Evolutionary conservation across 2,113 vertebrate species (phyloP).

Genomic region (Nymphicus hollandicus): DNA sequence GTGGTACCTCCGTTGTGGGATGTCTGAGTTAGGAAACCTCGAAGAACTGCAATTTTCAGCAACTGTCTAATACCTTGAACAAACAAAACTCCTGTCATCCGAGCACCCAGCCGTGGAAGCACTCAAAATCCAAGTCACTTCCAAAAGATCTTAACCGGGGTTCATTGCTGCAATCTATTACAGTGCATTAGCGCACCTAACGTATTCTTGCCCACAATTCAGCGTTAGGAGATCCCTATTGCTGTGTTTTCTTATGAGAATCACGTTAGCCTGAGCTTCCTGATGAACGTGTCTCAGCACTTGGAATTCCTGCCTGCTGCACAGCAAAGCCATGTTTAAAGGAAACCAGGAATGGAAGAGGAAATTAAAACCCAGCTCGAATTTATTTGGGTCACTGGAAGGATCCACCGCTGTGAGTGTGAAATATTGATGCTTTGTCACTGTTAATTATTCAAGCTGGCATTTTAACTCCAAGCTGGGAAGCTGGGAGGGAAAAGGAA

Average conservation of each 20-base stretch:
- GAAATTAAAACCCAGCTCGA: conserved; percentile 35
- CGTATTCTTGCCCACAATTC: conserved; percentile 16
- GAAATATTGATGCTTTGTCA: conserved; percentile 72
- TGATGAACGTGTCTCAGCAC: conserved; percentile 39
- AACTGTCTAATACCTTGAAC: background rate
- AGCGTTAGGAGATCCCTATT: background rate
- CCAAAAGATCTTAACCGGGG: background rate
- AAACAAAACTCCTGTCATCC: background rate
- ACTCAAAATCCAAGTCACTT: background rate
- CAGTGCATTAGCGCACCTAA: background rate
- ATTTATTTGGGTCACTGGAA: conserved; percentile 49
- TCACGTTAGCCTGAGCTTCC: conserved; percentile 46
- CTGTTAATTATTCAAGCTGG: conserved; percentile 70
- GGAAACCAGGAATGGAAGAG: conserved; percentile 34
- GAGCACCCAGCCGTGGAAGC: background rate
- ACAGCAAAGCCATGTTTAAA: conserved; percentile 50
- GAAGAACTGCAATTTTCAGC: background rate
- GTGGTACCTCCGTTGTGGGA: background rate
- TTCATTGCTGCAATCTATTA: background rate
- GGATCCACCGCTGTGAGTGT: conserved; percentile 41
- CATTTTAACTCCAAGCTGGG: conserved; percentile 46
- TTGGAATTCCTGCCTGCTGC: conserved; percentile 36
- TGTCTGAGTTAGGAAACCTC: background rate
- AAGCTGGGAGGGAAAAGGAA: background rate
- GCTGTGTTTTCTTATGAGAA: conserved; percentile 51